A percentile compares a stretch with the other conserved stretches of the same genome.
Evolutionary conservation across 2,797 vertebrate species (phyloP).

Genomic region (Mormyrops boulengeri): DNA sequence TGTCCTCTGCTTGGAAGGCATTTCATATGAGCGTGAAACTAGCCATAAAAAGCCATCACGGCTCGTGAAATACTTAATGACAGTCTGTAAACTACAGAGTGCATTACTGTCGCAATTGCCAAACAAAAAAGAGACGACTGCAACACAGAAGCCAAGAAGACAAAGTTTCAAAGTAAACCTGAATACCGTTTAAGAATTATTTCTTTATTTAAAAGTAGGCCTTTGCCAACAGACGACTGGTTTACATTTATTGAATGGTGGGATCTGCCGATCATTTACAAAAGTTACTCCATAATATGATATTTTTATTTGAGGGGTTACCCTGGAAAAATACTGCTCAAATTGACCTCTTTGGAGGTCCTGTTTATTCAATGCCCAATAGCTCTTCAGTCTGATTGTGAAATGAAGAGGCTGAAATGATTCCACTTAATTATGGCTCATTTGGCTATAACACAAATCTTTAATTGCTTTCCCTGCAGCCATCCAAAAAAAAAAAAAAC

Average conservation of each 20-base stretch:
- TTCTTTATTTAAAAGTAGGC: neutral
- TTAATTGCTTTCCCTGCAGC: conserved; percentile 44
- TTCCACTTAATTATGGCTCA: conserved; percentile 43
- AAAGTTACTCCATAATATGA: neutral
- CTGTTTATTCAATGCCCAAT: conserved; percentile 32
- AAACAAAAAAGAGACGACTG: neutral
- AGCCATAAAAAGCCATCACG: neutral
- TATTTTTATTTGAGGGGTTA: neutral
- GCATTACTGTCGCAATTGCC: neutral
- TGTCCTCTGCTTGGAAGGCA: neutral
- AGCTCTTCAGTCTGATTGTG: conserved; percentile 43
- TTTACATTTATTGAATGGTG: neutral
- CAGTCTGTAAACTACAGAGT: neutral
- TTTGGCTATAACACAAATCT: conserved; percentile 44
- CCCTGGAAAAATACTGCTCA: conserved; percentile 1
- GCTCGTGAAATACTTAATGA: neutral
- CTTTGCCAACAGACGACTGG: neutral
- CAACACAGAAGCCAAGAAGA: neutral
- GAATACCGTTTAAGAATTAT: neutral
- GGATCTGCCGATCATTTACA: neutral
- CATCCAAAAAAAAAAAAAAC: conserved; percentile 17
- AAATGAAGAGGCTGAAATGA: conserved; percentile 42
- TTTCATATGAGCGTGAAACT: neutral
- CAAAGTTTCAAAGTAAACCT: neutral
- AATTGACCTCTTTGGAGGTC: neutral